These are phyloP conservation scores for Microplitis mediator DNA, from an alignment of 1,140 invertebrate species.

Conservation along the genomic window DNA sequence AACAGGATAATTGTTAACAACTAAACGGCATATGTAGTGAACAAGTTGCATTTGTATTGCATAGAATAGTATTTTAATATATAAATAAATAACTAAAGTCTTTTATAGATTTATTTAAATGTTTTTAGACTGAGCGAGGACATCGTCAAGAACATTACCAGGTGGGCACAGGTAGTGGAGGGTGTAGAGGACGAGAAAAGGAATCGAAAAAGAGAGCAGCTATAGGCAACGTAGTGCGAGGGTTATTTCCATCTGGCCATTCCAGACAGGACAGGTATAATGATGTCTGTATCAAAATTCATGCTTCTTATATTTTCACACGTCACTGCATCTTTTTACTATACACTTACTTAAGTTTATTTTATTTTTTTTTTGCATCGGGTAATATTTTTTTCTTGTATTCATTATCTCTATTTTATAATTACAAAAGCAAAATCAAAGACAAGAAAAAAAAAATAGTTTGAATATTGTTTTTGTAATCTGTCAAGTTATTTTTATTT, in stretches of 20 bases:
- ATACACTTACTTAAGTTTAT: slow-evolving; percentile 34
- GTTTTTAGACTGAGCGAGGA: slow-evolving; percentile 49
- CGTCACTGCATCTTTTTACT: slow-evolving; percentile 40
- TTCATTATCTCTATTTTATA: slow-evolving; percentile 16
- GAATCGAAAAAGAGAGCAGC: slow-evolving; percentile 60
- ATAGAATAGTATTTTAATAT: no score
- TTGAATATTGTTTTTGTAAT: not conserved
- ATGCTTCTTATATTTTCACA: slow-evolving; percentile 60
- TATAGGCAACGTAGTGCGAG: slow-evolving; percentile 62
- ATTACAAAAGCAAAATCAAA: no score
- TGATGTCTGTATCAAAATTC: slow-evolving; percentile 64
- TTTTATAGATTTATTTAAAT: slow-evolving; percentile 5
- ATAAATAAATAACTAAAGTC: not conserved
- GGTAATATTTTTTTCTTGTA: not conserved
- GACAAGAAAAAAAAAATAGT: no score
- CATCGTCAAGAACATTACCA: slow-evolving; percentile 51
- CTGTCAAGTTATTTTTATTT: not conserved
- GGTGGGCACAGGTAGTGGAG: slow-evolving; percentile 51
- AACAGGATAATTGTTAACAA: no score
- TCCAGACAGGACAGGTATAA: slow-evolving; percentile 64
- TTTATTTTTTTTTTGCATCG: not conserved
- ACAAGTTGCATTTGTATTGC: no score
- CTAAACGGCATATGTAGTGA: no score
- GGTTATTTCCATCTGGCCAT: slow-evolving; percentile 60
- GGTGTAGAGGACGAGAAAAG: slow-evolving; percentile 53